phyloP scores from a whole-genome alignment of 2,888 invertebrate genomes.

The Dynastes tityus region DNA sequence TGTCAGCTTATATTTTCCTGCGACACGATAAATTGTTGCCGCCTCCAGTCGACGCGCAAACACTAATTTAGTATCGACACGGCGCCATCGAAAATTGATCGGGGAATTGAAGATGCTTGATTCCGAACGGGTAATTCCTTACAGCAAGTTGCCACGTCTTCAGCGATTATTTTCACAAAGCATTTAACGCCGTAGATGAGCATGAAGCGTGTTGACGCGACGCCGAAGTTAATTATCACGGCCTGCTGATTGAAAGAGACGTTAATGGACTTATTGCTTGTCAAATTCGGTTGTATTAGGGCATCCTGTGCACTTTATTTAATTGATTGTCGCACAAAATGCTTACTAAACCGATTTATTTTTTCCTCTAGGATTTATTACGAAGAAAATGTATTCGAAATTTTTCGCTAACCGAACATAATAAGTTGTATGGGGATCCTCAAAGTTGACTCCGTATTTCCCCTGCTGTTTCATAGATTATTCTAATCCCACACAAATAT shows the following conservation, averaged over 20 bases:
- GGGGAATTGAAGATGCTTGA: slow-evolving; percentile 17
- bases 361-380: neutral
- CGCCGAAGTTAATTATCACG: slow-evolving; percentile 21
- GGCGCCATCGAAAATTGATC: slow-evolving; percentile 17
- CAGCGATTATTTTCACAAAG: slow-evolving; percentile 27
- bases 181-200: slow-evolving; percentile 1
- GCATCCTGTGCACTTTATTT: neutral
- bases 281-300: neutral
- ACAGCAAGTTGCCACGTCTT: slow-evolving; percentile 17
- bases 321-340: neutral
- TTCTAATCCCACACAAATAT: neutral
- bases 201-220: slow-evolving; percentile 19
- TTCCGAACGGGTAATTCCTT: slow-evolving; percentile 12
- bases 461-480: neutral
- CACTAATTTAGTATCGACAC: slow-evolving; percentile 29
- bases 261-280: slow-evolving; percentile 15
- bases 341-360: neutral
- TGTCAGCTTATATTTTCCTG: slow-evolving; percentile 18
- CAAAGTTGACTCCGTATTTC: no score
- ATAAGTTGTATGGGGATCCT: neutral
- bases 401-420: neutral
- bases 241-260: slow-evolving; percentile 12
- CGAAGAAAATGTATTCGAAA: neutral
- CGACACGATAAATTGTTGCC: neutral
- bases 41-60: slow-evolving; percentile 15